Percentiles rank a stretch among this genome's conserved stretches.
phyloP scores from a whole-genome alignment of 2,113 vertebrate genomes.

The Puma concolor region DNA sequence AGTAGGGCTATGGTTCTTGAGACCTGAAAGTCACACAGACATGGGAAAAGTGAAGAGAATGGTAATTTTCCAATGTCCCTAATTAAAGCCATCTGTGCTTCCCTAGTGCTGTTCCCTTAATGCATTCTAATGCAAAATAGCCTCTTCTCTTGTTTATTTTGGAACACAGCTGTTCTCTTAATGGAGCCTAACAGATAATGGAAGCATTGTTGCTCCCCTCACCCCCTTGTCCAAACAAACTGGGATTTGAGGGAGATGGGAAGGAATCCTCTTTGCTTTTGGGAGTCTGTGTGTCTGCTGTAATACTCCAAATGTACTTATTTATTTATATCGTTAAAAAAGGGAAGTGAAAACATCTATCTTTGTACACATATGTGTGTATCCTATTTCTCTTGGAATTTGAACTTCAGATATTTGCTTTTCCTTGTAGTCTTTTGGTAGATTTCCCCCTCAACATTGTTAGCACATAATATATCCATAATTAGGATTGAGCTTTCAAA shows the following conservation, averaged over 20 bases:
- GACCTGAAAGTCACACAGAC: conserved; percentile 58
- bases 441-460: neutral
- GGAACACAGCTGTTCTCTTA: conserved; percentile 75
- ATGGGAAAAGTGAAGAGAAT: conserved; percentile 19
- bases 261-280: neutral
- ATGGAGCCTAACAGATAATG: conserved; percentile 69
- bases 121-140: conserved; percentile 63
- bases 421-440: neutral
- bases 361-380: neutral
- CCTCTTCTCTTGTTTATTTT: conserved; percentile 76
- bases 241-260: neutral
- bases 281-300: neutral
- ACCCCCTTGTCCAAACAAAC: neutral
- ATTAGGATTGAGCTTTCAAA: neutral
- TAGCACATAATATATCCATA: neutral
- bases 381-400: neutral
- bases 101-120: conserved; percentile 28
- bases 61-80: conserved; percentile 64
- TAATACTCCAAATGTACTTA: neutral
- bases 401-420: neutral
- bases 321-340: neutral
- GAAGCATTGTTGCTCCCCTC: neutral
- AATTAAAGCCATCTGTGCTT: conserved; percentile 75
- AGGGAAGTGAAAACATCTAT: neutral
- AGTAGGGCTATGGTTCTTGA: neutral